A percentile compares a stretch with the other conserved stretches of the same genome.
These are phyloP conservation scores for Whitmania pigra DNA, from an alignment of 1,140 invertebrate species.

Conservation along the genomic window DNA sequence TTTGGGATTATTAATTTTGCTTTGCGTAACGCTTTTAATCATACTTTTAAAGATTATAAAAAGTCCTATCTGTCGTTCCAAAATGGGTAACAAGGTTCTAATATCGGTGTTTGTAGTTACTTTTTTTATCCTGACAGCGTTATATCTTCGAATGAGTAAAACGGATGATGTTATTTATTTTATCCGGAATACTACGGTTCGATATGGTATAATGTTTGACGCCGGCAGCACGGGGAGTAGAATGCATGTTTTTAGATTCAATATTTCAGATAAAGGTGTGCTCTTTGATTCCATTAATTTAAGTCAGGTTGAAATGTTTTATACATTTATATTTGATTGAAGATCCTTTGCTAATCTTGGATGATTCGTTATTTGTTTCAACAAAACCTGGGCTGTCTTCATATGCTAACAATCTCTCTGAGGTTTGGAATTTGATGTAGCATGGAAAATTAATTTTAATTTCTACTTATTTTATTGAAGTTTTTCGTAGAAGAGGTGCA, in stretches of 20 bases:
- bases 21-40: too few species aligned
- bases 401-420: constrained; percentile 62
- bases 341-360: neutral
- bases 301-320: neutral
- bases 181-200: neutral
- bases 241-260: constrained; percentile 74
- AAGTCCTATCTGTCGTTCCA: neutral
- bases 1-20: too few species aligned
- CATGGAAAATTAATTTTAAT: too few species aligned
- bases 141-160: neutral
- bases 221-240: constrained; percentile 87
- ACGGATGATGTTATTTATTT: neutral
- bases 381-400: constrained; percentile 59
- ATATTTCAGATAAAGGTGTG: constrained; percentile 39
- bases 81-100: neutral
- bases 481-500: too few species aligned
- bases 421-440: constrained; percentile 42
- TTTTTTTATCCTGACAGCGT: neutral
- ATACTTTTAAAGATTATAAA: neutral
- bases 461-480: too few species aligned
- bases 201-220: constrained; percentile 82
- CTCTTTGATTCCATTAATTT: neutral
- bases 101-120: neutral
- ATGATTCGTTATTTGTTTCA: constrained; percentile 55
- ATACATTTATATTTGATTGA: neutral